Conservation (phyloP, 2,113 vertebrate genomes). For the Mastomys coucha region DNA sequence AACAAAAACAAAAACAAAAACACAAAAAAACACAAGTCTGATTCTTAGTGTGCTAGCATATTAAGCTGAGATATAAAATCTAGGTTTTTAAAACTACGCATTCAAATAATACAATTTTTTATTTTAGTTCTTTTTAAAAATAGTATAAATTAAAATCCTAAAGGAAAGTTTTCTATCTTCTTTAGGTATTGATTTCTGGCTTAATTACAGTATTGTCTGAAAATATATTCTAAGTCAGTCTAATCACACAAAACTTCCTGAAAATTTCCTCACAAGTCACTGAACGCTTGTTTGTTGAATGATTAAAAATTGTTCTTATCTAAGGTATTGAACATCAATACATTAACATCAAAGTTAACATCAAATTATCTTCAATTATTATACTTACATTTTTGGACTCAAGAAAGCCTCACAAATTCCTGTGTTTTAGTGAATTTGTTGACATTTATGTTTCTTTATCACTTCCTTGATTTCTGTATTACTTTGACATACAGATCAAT, state of each 20-base stretch:
- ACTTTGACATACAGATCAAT: not conserved
- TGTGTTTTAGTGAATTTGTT: not conserved
- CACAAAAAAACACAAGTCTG: not conserved
- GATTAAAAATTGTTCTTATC: not conserved
- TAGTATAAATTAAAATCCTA: not conserved
- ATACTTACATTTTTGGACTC: not conserved
- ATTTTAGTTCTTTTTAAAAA: not conserved
- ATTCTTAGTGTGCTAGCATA: not conserved
- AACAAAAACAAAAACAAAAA: no score
- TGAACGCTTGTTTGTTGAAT: not conserved
- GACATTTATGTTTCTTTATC: not conserved
- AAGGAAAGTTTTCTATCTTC: not conserved
- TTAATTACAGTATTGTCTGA: not conserved
- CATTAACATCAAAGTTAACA: no score
- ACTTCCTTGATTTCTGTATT: not conserved
- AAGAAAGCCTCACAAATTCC: not conserved
- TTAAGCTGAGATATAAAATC: not conserved
- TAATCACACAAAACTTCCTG: not conserved
- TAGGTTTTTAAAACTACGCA: not conserved
- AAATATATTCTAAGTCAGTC: not conserved
- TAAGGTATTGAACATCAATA: not conserved
- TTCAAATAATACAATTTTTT: conserved; percentile 12
- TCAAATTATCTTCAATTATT: not conserved
- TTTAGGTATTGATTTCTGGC: not conserved
- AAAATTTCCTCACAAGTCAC: not conserved